Conservation (phyloP, 2,113 vertebrate species). For the Gobius niger region DNA sequence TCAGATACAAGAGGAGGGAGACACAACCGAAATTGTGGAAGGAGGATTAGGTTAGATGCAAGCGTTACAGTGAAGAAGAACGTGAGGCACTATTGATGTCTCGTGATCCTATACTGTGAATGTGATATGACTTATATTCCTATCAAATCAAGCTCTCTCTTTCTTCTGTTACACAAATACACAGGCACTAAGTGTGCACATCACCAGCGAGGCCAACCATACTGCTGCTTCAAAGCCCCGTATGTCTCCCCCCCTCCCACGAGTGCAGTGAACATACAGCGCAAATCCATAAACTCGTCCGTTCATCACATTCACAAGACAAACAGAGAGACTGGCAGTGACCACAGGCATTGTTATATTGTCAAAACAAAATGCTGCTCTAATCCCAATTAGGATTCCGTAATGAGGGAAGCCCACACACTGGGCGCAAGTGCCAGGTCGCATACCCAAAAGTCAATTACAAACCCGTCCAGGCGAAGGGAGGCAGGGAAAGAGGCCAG, state of each 20-base stretch:
- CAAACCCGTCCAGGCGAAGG: conserved; percentile 52
- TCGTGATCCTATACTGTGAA: too few relatives aligned
- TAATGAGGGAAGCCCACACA: conserved; percentile 66
- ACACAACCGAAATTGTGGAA: too few relatives aligned
- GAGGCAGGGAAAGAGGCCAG: conserved; percentile 28
- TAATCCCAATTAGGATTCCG: conserved; percentile 71
- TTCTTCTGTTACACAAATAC: not conserved
- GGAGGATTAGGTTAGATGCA: too few relatives aligned
- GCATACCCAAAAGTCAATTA: conserved; percentile 65
- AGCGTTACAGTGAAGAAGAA: too few relatives aligned
- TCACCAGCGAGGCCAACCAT: not conserved
- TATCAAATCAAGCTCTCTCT: not conserved
- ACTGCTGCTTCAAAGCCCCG: conserved; percentile 1
- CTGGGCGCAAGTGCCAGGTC: conserved; percentile 46
- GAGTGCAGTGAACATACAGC: conserved; percentile 5
- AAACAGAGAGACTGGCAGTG: conserved; percentile 46
- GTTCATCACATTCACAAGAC: conserved; percentile 41
- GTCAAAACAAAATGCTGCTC: conserved; percentile 63
- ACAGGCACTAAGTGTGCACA: conserved; percentile 2
- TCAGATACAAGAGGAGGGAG: too few relatives aligned
- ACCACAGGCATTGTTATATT: conserved; percentile 53
- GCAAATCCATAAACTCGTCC: conserved; percentile 23
- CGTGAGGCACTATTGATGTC: too few relatives aligned
- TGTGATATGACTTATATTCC: too few relatives aligned
- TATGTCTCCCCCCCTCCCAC: not conserved